Evolutionary conservation across 2,113 vertebrate genomes (phyloP), one percentile per base, ranked within the genome.

Genomic region (Pomatostomus ruficeps): DNA sequence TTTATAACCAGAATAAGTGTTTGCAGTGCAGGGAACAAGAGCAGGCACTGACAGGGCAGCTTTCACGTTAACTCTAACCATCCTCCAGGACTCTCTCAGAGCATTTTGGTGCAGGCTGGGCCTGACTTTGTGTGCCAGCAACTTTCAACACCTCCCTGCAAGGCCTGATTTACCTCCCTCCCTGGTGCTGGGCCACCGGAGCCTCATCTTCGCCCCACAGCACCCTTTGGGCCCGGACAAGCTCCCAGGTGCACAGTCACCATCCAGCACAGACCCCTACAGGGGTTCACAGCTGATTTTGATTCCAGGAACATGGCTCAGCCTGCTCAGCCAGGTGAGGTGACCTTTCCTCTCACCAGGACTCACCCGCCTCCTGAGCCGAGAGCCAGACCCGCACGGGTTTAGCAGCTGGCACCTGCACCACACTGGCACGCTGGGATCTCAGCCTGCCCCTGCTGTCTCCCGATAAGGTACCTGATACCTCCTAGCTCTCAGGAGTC

Each of bases 1-100:
- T 96, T 95, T 86, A 83, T 94, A 95, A 86, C 55, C 85, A 88
- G 91, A 88, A 65, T 63, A 91, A 90, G 91, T 24, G 46, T 85
- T 89, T 79, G 91, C 85, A 74, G 88, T 7, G 72, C 78, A 84
- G 94, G 55, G 89, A 85, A 66, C 48, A 74, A 77, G 61, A 76
- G 62, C 77, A 76, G 67, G 78, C n/a, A 36, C 42, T 74, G 86
- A 17, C 42, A 82, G 81, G 74, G 58, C 81, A 85, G 71, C 70
- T 72, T 38, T 54, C 73, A 22, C 57, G 6, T 63, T 77, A 66
- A 62, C 77, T 66, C 91, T 21, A 5, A 65, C 57, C 78, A 17
- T 43, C 46, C 88, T 63, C 75, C 67, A 28, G 40, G 26, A 10
- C 21, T 43, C 57, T 24, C 12, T 16, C 21, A 16, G 55, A 55